Evolutionary conservation across 2,888 invertebrate genomes (phyloP).

Genomic region (Hypomecis punctinalis): DNA sequence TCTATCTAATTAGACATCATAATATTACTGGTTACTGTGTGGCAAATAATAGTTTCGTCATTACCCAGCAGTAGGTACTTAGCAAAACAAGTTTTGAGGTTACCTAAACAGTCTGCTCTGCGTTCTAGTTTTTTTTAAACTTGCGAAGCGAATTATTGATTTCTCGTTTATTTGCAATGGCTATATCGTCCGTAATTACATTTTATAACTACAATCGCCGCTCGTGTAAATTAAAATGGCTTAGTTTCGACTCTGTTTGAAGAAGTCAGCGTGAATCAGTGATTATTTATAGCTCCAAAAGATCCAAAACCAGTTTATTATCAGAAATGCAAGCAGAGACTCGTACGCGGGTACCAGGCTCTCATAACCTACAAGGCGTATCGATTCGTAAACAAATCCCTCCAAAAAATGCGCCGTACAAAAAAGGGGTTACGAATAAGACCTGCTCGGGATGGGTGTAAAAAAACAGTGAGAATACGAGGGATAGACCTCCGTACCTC

Average conservation of each 20-base stretch:
- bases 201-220: constrained; percentile 28
- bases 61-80: constrained; percentile 42
- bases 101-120: constrained; percentile 57
- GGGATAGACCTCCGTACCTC: constrained; percentile 83
- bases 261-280: constrained; percentile 41
- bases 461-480: constrained; percentile 78
- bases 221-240: constrained; percentile 29
- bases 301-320: constrained; percentile 47
- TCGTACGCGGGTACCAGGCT: constrained; percentile 57
- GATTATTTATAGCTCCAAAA: constrained; percentile 43
- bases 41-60: constrained; percentile 42
- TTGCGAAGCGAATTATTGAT: constrained; percentile 53
- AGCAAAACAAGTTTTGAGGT: constrained; percentile 66
- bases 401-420: constrained; percentile 73
- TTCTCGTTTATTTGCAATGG: constrained; percentile 43
- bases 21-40: constrained; percentile 25
- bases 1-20: constrained; percentile 33
- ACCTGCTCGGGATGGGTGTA: constrained; percentile 70
- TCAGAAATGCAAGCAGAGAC: constrained; percentile 49
- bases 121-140: constrained; percentile 60
- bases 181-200: constrained; percentile 28
- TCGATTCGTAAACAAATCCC: constrained; percentile 76
- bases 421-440: constrained; percentile 77
- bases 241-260: constrained; percentile 30
- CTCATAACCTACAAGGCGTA: constrained; percentile 72